A percentile compares a stretch with the other conserved stretches of the same genome.
phyloP scores from a whole-genome alignment of 2,113 vertebrate genomes.

The Phaetusa simplex region DNA sequence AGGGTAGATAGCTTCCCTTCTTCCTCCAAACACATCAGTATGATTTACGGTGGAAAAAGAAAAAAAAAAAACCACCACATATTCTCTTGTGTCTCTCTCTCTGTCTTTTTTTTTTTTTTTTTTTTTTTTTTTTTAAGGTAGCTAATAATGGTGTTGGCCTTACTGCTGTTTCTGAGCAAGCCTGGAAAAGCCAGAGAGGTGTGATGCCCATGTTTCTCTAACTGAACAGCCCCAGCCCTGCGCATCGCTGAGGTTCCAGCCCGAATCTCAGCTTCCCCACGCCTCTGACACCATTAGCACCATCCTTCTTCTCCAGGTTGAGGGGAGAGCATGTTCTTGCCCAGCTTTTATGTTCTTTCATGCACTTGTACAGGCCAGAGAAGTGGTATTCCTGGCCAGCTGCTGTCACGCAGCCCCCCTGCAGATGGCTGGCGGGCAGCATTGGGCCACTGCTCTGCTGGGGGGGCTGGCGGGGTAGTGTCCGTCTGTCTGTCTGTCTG shows the following conservation, averaged over 20 bases:
- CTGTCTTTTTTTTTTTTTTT: background rate
- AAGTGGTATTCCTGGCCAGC: rapidly evolving
- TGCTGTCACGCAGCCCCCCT: no score
- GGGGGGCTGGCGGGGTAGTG: rapidly evolving
- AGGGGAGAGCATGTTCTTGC: background rate
- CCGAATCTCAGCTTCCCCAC: rapidly evolving
- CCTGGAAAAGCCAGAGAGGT: background rate
- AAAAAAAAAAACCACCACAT: background rate
- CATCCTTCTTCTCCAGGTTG: background rate
- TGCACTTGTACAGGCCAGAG: rapidly evolving
- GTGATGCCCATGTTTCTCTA: background rate
- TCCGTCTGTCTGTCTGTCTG: rapidly evolving
- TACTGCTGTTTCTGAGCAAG: background rate
- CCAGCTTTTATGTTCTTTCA: background rate
- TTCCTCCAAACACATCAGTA: background rate
- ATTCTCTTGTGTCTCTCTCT: rapidly evolving
- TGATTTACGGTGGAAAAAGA: background rate
- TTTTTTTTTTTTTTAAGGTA: background rate
- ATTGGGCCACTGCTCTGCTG: background rate
- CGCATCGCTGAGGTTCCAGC: background rate
- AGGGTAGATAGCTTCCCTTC: background rate
- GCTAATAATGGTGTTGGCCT: background rate
- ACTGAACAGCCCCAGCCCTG: background rate
- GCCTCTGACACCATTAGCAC: no score
- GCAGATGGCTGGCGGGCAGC: no score